A percentile compares a stretch with the other conserved stretches of the same genome.
Conservation (phyloP, 1,140 invertebrate species). For the Camponotus vicinus region DNA sequence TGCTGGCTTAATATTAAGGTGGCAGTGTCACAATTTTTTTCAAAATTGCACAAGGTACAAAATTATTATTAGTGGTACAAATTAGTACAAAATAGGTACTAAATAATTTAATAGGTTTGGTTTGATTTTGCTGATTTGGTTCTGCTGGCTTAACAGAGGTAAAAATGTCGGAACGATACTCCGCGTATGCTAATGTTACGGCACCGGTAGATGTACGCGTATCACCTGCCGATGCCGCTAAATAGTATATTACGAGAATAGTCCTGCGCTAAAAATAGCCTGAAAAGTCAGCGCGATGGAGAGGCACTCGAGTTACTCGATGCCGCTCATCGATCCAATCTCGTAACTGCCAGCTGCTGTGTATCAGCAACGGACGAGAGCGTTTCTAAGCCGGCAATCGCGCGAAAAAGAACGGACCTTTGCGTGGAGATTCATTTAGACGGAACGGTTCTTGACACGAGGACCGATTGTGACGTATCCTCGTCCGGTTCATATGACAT, state of each 20-base stretch:
- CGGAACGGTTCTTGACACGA: slow-evolving; percentile 15
- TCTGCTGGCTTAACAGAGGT: too few species aligned
- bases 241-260: slow-evolving; percentile 55
- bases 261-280: slow-evolving; percentile 49
- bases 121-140: too few species aligned
- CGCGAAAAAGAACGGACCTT: slow-evolving; percentile 12
- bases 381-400: slow-evolving; percentile 15
- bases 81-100: too few species aligned
- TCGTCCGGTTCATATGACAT: neutral
- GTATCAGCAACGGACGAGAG: slow-evolving; percentile 40
- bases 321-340: slow-evolving; percentile 47
- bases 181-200: slow-evolving; percentile 21
- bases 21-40: too few species aligned
- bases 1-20: too few species aligned
- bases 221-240: slow-evolving; percentile 8
- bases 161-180: neutral
- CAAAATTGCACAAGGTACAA: too few species aligned
- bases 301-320: slow-evolving; percentile 47
- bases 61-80: too few species aligned
- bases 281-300: slow-evolving; percentile 49
- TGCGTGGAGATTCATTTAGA: neutral
- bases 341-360: slow-evolving; percentile 9
- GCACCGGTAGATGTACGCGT: slow-evolving; percentile 15
- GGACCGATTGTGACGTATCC: neutral
- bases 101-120: too few species aligned